These are phyloP conservation scores for Drosophila mojavensis DNA, from an alignment of 1,140 invertebrate genomes.

Conservation along the genomic window DNA sequence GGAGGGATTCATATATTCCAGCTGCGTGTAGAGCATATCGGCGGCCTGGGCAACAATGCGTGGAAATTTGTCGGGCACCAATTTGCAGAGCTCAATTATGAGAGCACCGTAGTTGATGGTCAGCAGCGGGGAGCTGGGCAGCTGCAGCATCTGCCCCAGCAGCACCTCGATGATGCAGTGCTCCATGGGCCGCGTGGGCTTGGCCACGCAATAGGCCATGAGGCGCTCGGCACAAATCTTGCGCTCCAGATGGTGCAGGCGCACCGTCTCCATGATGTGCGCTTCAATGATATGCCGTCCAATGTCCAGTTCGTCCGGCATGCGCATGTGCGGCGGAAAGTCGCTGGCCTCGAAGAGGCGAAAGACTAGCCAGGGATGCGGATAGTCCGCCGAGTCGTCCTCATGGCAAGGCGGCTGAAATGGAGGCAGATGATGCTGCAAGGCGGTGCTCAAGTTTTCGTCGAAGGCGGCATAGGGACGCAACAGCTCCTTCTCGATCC, in stretches of 20 bases:
- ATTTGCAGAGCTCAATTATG: slow-evolving; percentile 97
- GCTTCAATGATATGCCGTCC: slow-evolving; percentile 98
- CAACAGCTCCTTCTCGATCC: slow-evolving; percentile 97
- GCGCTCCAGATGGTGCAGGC: slow-evolving; percentile 92
- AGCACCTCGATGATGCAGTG: slow-evolving; percentile 99
- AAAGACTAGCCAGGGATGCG: slow-evolving; percentile 94
- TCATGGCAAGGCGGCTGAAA: slow-evolving; percentile 93
- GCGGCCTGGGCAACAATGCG: slow-evolving; percentile 98
- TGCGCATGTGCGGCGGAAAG: slow-evolving; percentile 90
- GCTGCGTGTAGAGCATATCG: slow-evolving; percentile 97
- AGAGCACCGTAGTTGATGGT: slow-evolving; percentile 97
- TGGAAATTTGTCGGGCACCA: slow-evolving; percentile 97
- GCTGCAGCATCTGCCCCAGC: slow-evolving; percentile 95
- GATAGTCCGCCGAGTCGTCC: slow-evolving; percentile 89
- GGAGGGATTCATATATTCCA: slow-evolving; percentile 97
- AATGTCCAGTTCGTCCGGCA: slow-evolving; percentile 97
- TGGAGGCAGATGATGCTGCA: slow-evolving; percentile 96
- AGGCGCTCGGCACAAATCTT: slow-evolving; percentile 96
- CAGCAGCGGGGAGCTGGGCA: slow-evolving; percentile 93
- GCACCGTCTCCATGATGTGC: slow-evolving; percentile 95
- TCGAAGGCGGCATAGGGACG: slow-evolving; percentile 98
- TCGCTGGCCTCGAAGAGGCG: slow-evolving; percentile 98
- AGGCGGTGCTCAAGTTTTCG: slow-evolving; percentile 94
- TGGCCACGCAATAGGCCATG: slow-evolving; percentile 92
- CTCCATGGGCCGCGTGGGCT: slow-evolving; percentile 96